Evolutionary conservation across 2,113 vertebrate genomes (phyloP).

Genomic region (Elachura formosa): DNA sequence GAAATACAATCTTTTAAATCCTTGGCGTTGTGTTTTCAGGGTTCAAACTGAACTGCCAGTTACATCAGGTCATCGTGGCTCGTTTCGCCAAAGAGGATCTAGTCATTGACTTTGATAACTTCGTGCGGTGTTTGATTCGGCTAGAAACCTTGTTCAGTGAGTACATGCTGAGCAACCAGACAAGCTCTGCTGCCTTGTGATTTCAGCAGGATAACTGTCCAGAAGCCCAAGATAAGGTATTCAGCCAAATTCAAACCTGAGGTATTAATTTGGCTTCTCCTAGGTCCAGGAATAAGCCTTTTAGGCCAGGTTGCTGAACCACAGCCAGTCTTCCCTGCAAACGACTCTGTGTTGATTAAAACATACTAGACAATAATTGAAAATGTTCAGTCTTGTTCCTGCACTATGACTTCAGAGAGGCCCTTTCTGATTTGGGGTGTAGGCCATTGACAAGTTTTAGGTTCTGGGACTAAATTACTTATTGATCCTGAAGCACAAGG

Average conservation of each 20-base stretch:
- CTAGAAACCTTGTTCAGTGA: constrained; percentile 79
- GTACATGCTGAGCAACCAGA: background rate
- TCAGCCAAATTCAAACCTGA: background rate
- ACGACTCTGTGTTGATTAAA: background rate
- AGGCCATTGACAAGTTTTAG: background rate
- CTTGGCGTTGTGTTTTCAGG: constrained; percentile 20
- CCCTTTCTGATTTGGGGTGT: background rate
- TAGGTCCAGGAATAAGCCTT: background rate
- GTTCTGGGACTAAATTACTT: background rate
- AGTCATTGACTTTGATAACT: constrained; percentile 77
- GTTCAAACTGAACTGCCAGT: constrained; percentile 71
- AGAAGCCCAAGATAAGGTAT: background rate
- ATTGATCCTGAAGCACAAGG: background rate
- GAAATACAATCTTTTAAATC: background rate
- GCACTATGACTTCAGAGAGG: background rate
- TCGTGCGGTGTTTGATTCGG: constrained; percentile 74
- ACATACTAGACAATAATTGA: background rate
- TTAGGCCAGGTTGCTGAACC: background rate
- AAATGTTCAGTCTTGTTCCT: background rate
- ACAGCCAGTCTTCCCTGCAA: background rate
- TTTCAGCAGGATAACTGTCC: background rate
- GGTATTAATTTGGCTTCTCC: background rate
- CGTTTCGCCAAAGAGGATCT: constrained; percentile 75
- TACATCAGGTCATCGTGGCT: constrained; percentile 75
- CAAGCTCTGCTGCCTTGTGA: background rate